Percentiles rank a stretch among this genome's conserved stretches.
Conservation (phyloP, 2,888 invertebrate genomes). For the Cheilosia vernalis region DNA sequence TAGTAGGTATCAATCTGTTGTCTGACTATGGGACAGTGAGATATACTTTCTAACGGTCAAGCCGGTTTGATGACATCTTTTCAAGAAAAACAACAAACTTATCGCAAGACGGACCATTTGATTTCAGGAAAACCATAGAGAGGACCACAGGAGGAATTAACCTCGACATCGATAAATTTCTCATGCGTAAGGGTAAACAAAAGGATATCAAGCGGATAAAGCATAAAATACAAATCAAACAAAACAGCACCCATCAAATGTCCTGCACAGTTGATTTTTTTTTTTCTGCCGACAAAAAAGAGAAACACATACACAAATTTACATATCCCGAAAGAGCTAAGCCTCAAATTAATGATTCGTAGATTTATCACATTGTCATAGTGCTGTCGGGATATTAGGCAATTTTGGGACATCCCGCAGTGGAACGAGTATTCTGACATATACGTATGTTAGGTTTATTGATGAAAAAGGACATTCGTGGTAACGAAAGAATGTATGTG, state of each 20-base stretch:
- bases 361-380: constrained; percentile 77
- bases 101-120: constrained; percentile 26
- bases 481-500: constrained; percentile 39
- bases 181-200: constrained; percentile 69
- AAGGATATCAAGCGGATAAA: constrained; percentile 66
- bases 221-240: constrained; percentile 68
- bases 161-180: constrained; percentile 72
- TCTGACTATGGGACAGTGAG: constrained; percentile 42
- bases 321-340: constrained; percentile 70
- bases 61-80: constrained; percentile 60
- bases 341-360: constrained; percentile 79
- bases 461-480: constrained; percentile 68
- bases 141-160: constrained; percentile 56
- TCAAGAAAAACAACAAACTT: constrained; percentile 30
- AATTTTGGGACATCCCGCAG: constrained; percentile 69
- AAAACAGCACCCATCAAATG: constrained; percentile 67
- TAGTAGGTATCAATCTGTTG: constrained; percentile 22
- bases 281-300: constrained; percentile 9
- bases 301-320: constrained; percentile 14
- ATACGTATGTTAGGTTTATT: constrained; percentile 54
- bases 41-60: constrained; percentile 60
- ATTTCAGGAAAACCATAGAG: constrained; percentile 38
- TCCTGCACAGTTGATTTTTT: constrained; percentile 57
- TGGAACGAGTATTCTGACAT: constrained; percentile 62
- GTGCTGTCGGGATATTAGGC: constrained; percentile 71